phyloP scores from a whole-genome alignment of 2,888 invertebrate genomes.

The Agapetus fuscipes region DNA sequence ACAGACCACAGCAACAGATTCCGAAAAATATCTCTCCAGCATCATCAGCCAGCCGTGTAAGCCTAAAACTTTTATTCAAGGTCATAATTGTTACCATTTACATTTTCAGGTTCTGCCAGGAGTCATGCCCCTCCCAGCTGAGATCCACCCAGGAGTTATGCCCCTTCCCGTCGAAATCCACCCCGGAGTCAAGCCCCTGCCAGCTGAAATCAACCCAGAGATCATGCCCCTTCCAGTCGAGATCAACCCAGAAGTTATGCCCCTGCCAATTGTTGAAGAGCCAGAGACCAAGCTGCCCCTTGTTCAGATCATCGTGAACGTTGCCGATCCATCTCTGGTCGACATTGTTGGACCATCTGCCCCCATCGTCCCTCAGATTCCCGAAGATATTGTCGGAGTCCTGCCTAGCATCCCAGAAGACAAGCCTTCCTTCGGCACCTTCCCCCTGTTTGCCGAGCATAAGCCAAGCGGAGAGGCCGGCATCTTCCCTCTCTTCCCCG shows the following conservation, averaged over 20 bases:
- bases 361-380: too few species aligned
- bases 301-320: constrained; percentile 14
- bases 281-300: background rate
- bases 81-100: too few species aligned
- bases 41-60: too few species aligned
- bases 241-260: background rate
- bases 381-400: too few species aligned
- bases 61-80: too few species aligned
- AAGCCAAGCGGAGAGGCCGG: background rate
- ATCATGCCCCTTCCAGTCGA: background rate
- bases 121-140: background rate
- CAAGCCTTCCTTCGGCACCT: background rate
- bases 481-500: background rate
- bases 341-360: background rate
- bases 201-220: background rate
- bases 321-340: constrained; percentile 1
- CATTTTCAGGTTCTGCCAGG: too few species aligned
- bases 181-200: background rate
- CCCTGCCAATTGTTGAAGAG: background rate
- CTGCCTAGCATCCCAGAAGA: background rate
- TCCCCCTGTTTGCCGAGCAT: constrained; percentile 1
- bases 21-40: too few species aligned
- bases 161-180: background rate
- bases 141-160: background rate
- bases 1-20: too few species aligned